Base-by-base conservation (phyloP, 2,113 vertebrate genomes). In the Phaethon lepturus region DNA sequence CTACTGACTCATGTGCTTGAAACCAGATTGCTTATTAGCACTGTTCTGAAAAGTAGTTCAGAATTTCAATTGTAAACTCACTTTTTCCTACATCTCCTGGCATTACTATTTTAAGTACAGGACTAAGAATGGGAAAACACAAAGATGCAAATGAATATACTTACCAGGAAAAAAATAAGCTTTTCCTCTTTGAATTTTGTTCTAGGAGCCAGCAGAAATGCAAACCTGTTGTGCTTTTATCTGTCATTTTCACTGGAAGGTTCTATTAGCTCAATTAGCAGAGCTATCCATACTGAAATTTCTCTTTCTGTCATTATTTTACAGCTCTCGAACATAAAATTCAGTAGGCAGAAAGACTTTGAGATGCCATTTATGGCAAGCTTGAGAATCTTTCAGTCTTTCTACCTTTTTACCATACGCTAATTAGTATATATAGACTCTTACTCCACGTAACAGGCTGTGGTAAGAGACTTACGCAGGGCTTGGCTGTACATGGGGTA, bases 241-340 rank as follows among this genome's bases (percentile, higher is more conserved):
- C 78, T 83, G 35, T 76, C 45, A 53, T 86, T 80, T 76, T 83
- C 62, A 45, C 29, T 74, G 47, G 53, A 78, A 91, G 38, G 50
- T 81, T 74, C 86, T 64, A 86, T 79, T 73, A 86, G 59, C 38
- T 91, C 79, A 76, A 84, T 95, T 94, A 90, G 71, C 67, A 90
- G 55, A 86, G 20, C 35, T 76, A 80, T 28, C 45, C 47, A 33
- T 40, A 93, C n/a, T 11, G 42, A 86, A 92, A 86, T 80, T 40
- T 90, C 75, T 76, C 78, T 58, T 82, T 62, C n/a, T 60, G 15
- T 68, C 47, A 35, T 64, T 92, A 80, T 13, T 91, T 93, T 25
- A 68, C 29, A 38, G 49, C 9, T 66, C 17, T 25, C 69, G 16
- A 95, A 73, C 2, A 2, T 33, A 73, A 73, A 86, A 92, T 77